These are phyloP conservation scores for Grus americana DNA, from an alignment of 2,113 vertebrate species.

Conservation along the genomic window DNA sequence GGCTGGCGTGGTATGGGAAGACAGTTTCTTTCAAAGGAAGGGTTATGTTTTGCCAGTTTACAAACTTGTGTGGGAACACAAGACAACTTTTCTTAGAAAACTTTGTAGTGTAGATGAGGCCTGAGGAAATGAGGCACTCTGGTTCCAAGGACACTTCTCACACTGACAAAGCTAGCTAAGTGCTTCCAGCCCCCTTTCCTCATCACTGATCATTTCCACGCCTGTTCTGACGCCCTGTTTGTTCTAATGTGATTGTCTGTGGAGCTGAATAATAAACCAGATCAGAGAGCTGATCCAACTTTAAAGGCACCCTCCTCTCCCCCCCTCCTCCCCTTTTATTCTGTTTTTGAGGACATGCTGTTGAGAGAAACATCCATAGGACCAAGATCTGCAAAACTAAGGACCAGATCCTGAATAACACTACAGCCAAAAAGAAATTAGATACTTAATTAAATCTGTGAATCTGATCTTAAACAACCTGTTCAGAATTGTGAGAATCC, in stretches of 20 bases:
- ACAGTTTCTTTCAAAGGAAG: neutral
- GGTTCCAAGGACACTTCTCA: neutral
- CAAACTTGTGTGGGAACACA: neutral
- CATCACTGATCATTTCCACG: neutral
- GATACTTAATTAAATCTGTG: neutral
- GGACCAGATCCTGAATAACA: neutral
- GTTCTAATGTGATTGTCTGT: neutral
- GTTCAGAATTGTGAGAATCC: neutral
- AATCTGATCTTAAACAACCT: neutral
- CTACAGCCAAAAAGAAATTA: neutral
- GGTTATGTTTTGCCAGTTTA: neutral
- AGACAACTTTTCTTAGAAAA: neutral
- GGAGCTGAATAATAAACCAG: slow-evolving; percentile 20
- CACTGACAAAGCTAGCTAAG: neutral
- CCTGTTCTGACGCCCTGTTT: neutral
- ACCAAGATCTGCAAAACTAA: neutral
- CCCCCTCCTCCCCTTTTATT: no score
- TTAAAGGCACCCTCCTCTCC: neutral
- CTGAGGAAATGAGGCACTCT: neutral
- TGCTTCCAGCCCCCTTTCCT: slow-evolving; percentile 22
- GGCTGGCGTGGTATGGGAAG: neutral
- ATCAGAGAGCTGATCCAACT: neutral
- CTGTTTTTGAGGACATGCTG: neutral
- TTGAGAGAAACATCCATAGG: neutral
- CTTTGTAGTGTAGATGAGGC: neutral